Conservation (phyloP, 92 coral and sea anemone genomes). For the Meandrina meandrites region DNA sequence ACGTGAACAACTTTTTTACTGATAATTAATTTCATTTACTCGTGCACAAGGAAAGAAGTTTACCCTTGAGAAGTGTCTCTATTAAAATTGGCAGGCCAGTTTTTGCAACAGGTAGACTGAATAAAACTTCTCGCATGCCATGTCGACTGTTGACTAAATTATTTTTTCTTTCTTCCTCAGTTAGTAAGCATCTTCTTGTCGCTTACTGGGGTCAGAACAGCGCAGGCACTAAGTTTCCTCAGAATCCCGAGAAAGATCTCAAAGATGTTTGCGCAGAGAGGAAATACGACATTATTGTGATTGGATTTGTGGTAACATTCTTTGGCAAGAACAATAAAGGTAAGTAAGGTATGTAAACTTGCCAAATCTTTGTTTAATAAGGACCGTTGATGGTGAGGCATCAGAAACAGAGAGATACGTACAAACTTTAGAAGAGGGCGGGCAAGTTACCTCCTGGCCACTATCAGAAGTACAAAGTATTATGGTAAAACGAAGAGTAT, state of each 20-base stretch:
- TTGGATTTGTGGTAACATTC: slow-evolving; percentile 73
- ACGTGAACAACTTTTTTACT: too few species aligned
- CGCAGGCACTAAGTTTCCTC: background rate
- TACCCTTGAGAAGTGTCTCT: background rate
- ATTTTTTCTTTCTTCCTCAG: background rate
- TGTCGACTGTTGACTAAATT: background rate
- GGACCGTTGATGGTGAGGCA: too few species aligned
- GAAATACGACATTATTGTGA: slow-evolving; percentile 69
- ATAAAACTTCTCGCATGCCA: background rate
- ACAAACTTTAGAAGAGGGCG: too few species aligned
- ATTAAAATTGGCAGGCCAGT: background rate
- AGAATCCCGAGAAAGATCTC: slow-evolving; percentile 30
- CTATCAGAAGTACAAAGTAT: too few species aligned
- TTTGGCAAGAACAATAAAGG: slow-evolving; percentile 66
- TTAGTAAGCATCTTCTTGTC: slow-evolving; percentile 28
- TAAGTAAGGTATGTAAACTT: background rate
- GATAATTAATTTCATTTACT: too few species aligned
- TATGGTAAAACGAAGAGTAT: too few species aligned
- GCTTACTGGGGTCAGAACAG: slow-evolving; percentile 42
- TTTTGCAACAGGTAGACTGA: background rate
- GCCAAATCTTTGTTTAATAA: background rate
- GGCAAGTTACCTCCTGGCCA: too few species aligned
- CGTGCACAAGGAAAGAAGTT: too few species aligned
- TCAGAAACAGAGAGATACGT: too few species aligned
- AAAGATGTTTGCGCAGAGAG: slow-evolving; percentile 58